phyloP scores from a whole-genome alignment of 2,888 invertebrate species.

The Epistrophella euchroma region DNA sequence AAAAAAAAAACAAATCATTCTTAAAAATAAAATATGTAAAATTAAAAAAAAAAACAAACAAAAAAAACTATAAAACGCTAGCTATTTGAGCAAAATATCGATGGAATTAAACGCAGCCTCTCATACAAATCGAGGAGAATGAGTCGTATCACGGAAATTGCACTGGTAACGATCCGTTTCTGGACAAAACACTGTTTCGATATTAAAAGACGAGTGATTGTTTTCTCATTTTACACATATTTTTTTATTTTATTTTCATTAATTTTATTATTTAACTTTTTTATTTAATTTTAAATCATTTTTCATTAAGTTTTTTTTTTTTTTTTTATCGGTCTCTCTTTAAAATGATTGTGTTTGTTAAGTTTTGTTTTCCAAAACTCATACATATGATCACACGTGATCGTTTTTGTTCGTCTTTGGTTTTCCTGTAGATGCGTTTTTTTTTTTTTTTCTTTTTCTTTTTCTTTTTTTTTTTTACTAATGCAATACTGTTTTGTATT shows the following conservation, averaged over 20 bases:
- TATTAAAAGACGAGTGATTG: constrained; percentile 81
- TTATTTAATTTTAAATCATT: constrained; percentile 59
- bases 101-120: constrained; percentile 92
- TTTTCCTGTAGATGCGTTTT: constrained; percentile 63
- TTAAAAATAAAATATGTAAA: constrained; percentile 55
- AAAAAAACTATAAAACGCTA: constrained; percentile 82
- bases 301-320: constrained; percentile 44
- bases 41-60: constrained; percentile 57
- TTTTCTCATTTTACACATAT: constrained; percentile 77
- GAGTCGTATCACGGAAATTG: constrained; percentile 92
- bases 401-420: constrained; percentile 36
- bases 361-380: constrained; percentile 51
- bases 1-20: constrained; percentile 57
- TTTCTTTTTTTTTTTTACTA: constrained; percentile 15
- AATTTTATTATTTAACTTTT: constrained; percentile 39
- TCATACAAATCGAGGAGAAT: constrained; percentile 91
- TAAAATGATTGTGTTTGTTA: constrained; percentile 41
- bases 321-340: constrained; percentile 31
- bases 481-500: constrained; percentile 42
- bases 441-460: constrained; percentile 9
- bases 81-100: constrained; percentile 95
- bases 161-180: constrained; percentile 89
- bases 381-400: constrained; percentile 37
- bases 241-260: constrained; percentile 51
- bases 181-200: constrained; percentile 82